These are phyloP conservation scores for Threskiornis aethiopicus DNA, from an alignment of 2,797 vertebrate genomes.

Conservation along the genomic window DNA sequence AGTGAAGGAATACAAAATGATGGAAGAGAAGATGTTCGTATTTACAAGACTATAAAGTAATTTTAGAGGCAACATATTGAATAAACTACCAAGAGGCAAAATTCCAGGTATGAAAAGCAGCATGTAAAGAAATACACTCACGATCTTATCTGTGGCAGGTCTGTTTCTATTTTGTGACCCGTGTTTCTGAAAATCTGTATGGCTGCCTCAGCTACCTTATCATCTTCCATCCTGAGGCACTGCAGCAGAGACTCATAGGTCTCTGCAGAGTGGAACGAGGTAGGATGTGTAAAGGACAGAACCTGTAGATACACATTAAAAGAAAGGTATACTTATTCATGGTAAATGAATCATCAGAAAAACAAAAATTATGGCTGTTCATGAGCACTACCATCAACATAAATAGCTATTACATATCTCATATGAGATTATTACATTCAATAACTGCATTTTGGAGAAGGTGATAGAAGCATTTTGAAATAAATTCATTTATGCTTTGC, in stretches of 20 bases:
- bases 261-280: conserved; percentile 97
- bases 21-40: neutral
- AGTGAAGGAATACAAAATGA: neutral
- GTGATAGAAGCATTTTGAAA: neutral
- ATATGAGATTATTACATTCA: neutral
- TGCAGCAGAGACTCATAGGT: conserved; percentile 98
- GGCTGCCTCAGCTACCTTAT: conserved; percentile 97
- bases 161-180: conserved; percentile 97
- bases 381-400: neutral
- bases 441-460: neutral
- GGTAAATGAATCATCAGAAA: neutral
- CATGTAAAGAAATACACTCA: conserved; percentile 72
- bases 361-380: neutral
- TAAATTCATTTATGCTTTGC: neutral
- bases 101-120: neutral
- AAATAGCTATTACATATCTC: neutral
- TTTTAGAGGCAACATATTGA: neutral
- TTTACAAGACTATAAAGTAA: neutral
- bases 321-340: neutral
- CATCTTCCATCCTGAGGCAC: conserved; percentile 99
- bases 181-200: conserved; percentile 99
- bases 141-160: conserved; percentile 97
- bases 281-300: conserved; percentile 98
- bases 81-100: neutral
- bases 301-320: conserved; percentile 78